Evolutionary conservation across 2,113 vertebrate species (phyloP).

Genomic region (Neolamprologus toae): DNA sequence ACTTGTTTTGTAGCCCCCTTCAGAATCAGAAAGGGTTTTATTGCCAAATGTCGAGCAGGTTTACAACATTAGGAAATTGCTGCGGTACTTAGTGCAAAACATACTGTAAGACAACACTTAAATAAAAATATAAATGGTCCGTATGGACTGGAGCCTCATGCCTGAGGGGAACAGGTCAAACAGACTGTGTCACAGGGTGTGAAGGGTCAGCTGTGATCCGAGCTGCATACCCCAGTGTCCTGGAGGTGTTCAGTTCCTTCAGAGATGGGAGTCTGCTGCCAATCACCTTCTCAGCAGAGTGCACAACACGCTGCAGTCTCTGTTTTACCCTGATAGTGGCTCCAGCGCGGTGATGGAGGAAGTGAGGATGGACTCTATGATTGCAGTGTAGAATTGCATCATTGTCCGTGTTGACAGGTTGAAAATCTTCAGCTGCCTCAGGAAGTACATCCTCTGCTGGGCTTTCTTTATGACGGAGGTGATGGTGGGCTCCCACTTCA

Average conservation of each 20-base stretch:
- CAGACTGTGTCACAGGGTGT: neutral
- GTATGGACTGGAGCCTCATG: accelerated
- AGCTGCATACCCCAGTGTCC: accelerated
- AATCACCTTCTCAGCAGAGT: neutral
- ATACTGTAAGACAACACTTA: neutral
- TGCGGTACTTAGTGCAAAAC: neutral
- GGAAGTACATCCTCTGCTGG: neutral
- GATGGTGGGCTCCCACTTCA: neutral
- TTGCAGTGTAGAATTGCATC: neutral
- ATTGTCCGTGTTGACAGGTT: neutral
- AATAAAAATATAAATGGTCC: neutral
- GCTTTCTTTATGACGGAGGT: neutral
- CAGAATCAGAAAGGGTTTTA: neutral
- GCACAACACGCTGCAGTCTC: neutral
- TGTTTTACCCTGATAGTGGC: neutral
- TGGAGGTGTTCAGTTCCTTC: accelerated
- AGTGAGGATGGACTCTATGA: accelerated
- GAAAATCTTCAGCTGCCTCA: accelerated
- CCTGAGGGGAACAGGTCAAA: neutral
- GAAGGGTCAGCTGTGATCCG: neutral
- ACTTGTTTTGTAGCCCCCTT: neutral
- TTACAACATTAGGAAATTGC: neutral
- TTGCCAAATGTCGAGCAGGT: neutral
- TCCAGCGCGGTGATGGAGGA: accelerated
- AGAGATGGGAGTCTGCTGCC: neutral